Evolutionary conservation across 2,113 vertebrate genomes (phyloP).

Genomic region (Motacilla alba): DNA sequence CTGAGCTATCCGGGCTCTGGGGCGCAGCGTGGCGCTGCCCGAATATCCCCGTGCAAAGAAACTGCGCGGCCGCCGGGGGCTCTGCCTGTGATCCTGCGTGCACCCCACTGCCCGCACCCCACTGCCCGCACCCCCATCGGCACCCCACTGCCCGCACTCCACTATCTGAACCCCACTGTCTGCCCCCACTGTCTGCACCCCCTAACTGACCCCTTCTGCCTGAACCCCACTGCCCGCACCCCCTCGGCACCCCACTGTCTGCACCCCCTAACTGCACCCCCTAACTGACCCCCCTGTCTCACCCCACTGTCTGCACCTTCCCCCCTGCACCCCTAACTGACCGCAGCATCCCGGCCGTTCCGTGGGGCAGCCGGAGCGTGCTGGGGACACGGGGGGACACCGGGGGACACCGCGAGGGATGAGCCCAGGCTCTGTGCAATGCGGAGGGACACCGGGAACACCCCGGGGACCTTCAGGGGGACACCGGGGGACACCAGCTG

Average conservation of each 20-base stretch:
- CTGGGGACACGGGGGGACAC: neutral
- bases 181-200: too few relatives aligned
- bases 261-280: neutral
- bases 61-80: fast-evolving
- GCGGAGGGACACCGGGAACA: too few relatives aligned
- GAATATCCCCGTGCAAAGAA: fast-evolving
- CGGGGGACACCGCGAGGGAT: too few relatives aligned
- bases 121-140: too few relatives aligned
- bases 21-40: too few relatives aligned
- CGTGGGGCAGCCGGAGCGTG: neutral
- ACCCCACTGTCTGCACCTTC: neutral
- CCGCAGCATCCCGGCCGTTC: too few relatives aligned
- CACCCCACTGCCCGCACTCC: too few relatives aligned
- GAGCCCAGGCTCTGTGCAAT: neutral
- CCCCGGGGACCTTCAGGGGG: too few relatives aligned
- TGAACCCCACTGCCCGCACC: neutral
- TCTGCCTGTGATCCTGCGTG: too few relatives aligned
- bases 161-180: neutral
- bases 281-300: too few relatives aligned
- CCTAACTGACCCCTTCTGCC: too few relatives aligned
- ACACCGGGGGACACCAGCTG: neutral
- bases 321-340: neutral
- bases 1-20: constrained; percentile 90
- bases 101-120: too few relatives aligned
- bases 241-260: neutral